A percentile compares a stretch with the other conserved stretches of the same genome.
Evolutionary conservation across 2,888 invertebrate species (phyloP).

Genomic region (Myathropa florea): DNA sequence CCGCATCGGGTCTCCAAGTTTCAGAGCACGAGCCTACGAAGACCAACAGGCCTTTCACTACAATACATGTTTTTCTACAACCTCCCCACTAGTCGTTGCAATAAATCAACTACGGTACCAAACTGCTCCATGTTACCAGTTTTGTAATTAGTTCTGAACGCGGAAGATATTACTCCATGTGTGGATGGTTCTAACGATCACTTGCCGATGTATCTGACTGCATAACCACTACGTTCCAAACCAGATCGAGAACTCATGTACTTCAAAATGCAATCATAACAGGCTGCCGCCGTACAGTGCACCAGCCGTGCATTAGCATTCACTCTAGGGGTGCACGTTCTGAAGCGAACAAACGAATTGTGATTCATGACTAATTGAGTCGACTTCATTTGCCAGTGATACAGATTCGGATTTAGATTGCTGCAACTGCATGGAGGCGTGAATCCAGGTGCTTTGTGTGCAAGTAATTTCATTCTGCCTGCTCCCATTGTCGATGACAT

Average conservation of each 20-base stretch:
- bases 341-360: constrained; percentile 46
- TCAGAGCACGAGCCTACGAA: not conserved
- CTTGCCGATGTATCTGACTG: constrained; percentile 14
- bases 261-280: constrained; percentile 33
- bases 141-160: constrained; percentile 41
- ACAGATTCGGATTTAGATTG: constrained; percentile 38
- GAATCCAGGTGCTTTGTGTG: constrained; percentile 58
- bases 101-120: constrained; percentile 41
- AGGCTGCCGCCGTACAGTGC: not conserved
- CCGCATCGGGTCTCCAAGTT: too few species aligned
- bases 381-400: constrained; percentile 53
- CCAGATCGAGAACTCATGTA: not conserved
- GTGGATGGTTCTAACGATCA: constrained; percentile 48
- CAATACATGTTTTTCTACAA: not conserved
- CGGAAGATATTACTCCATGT: constrained; percentile 49
- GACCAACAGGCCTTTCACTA: not conserved
- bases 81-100: not conserved
- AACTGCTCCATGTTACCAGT: constrained; percentile 29
- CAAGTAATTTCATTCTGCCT: constrained; percentile 3
- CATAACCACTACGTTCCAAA: not conserved
- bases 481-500: not conserved
- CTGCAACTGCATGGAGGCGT: constrained; percentile 35
- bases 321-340: constrained; percentile 14
- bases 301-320: constrained; percentile 1
- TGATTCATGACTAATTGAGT: constrained; percentile 67